A percentile compares a stretch with the other conserved stretches of the same genome.
These are phyloP conservation scores for Panopea generosa DNA, from an alignment of 2,888 invertebrate genomes.

Conservation along the genomic window DNA sequence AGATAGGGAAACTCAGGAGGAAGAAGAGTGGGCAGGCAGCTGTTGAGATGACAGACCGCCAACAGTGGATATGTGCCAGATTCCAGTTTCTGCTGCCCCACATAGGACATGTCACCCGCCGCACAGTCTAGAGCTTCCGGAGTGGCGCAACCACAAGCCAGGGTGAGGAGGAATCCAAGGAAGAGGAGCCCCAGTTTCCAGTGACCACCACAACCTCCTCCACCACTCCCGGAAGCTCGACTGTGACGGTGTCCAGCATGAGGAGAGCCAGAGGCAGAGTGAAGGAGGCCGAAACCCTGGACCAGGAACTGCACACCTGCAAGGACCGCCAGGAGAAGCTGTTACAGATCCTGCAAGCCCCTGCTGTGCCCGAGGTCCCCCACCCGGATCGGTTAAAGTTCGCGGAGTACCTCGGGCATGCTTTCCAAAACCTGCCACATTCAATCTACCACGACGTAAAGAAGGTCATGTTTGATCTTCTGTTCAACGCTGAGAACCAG, in stretches of 20 bases:
- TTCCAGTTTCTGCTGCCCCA: conserved; percentile 47
- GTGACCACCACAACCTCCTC: conserved; percentile 30
- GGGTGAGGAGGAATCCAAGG: conserved; percentile 34
- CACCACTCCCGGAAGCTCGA: conserved; percentile 34
- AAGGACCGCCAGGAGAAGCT: conserved; percentile 50
- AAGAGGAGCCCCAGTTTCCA: conserved; percentile 35
- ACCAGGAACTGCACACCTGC: conserved; percentile 41
- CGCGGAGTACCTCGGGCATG: conserved; percentile 51
- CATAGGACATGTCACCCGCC: conserved; percentile 48
- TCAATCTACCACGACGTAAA: conserved; percentile 47
- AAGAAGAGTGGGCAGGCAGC: conserved; percentile 40
- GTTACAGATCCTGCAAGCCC: conserved; percentile 35
- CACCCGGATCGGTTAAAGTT: conserved; percentile 51
- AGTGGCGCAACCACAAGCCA: conserved; percentile 42
- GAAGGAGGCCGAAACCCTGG: conserved; percentile 36
- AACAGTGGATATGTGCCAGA: conserved; percentile 37
- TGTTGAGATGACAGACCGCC: conserved; percentile 44
- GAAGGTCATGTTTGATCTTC: conserved; percentile 40
- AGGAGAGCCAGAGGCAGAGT: conserved; percentile 33
- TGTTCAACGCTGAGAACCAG: conserved; percentile 45
- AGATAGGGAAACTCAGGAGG: conserved; percentile 27
- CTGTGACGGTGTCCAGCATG: conserved; percentile 34
- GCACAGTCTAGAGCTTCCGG: conserved; percentile 50
- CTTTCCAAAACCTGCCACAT: conserved; percentile 54
- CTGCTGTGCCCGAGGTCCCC: conserved; percentile 50